Evolutionary conservation across 2,797 vertebrate species (phyloP).

Genomic region (Paramormyrops hopkinsi): DNA sequence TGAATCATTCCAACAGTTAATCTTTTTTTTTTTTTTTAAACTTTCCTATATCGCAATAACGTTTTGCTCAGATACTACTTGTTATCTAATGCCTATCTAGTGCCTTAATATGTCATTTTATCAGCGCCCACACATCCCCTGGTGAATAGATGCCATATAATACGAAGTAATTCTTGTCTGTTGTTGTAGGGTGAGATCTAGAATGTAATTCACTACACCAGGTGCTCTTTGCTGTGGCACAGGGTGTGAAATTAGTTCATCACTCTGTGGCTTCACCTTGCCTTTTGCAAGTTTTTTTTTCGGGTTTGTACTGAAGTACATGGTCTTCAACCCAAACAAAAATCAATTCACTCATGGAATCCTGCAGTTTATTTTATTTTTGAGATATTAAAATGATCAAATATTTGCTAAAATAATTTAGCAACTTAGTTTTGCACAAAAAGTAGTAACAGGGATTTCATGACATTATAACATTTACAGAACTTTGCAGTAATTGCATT

Average conservation of each 20-base stretch:
- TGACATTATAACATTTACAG: background rate
- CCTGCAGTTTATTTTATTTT: background rate
- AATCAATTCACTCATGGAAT: background rate
- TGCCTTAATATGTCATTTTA: background rate
- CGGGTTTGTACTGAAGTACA: background rate
- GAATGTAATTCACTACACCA: background rate
- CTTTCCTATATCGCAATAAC: background rate
- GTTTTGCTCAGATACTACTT: background rate
- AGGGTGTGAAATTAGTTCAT: background rate
- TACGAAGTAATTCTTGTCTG: background rate
- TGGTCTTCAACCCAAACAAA: background rate
- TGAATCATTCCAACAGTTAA: background rate
- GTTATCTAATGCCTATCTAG: background rate
- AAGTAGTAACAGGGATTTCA: background rate
- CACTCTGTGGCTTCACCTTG: background rate
- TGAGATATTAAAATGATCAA: background rate
- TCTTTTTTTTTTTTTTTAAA: background rate
- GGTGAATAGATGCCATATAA: background rate
- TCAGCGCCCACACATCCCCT: background rate
- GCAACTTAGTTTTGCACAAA: background rate
- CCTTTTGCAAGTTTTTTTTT: background rate
- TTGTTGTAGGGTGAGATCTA: background rate
- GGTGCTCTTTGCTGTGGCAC: conserved; percentile 1
- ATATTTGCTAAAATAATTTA: background rate
- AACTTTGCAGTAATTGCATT: background rate